A percentile compares a stretch with the other conserved stretches of the same genome.
These are phyloP conservation scores for Sigmodon hispidus DNA, from an alignment of 2,113 vertebrate species.

Conservation along the genomic window DNA sequence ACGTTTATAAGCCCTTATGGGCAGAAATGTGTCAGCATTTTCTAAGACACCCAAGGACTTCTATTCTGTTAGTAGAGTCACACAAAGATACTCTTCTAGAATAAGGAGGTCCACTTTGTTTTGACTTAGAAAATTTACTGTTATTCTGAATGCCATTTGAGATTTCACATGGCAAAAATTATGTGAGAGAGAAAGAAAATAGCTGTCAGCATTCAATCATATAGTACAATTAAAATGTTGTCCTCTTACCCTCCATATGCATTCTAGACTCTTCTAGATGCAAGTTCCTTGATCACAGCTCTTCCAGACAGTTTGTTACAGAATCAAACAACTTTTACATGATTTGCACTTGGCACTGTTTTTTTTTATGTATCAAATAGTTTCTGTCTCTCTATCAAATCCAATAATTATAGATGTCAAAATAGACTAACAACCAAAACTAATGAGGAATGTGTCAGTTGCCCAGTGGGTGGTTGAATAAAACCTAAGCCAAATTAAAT, in stretches of 20 bases:
- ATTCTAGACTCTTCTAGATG: not conserved
- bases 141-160: not conserved
- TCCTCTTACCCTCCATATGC: not conserved
- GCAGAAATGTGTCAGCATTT: not conserved
- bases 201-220: not conserved
- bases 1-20: not conserved
- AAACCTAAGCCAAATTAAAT: constrained; percentile 40
- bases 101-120: not conserved
- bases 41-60: not conserved
- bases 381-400: not conserved
- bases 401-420: not conserved
- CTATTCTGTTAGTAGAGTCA: not conserved
- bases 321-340: not conserved
- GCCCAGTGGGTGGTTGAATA: not conserved
- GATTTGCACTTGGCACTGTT: not conserved
- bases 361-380: not conserved
- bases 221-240: not conserved
- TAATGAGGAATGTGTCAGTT: not conserved
- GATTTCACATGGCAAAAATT: not conserved
- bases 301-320: not conserved
- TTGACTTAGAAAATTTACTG: not conserved
- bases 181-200: not conserved
- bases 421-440: not conserved
- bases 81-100: not conserved
- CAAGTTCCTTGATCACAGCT: not conserved